phyloP scores from a whole-genome alignment of 2,888 invertebrate genomes.

The Cephalotes varians region DNA sequence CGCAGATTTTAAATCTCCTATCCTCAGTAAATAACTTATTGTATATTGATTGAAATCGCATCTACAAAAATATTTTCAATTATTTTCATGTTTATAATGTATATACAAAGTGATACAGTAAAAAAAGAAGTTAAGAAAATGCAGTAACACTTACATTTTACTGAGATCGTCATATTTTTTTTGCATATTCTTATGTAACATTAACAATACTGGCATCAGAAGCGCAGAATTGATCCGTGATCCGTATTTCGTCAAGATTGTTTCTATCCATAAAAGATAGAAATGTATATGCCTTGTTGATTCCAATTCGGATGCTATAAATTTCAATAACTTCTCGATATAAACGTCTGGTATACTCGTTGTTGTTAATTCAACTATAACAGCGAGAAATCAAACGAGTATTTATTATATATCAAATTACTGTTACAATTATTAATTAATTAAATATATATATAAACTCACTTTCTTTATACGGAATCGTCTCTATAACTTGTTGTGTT shows the following conservation, averaged over 20 bases:
- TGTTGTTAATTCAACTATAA: slow-evolving; percentile 92
- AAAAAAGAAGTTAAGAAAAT: no score
- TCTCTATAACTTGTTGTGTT: slow-evolving; percentile 93
- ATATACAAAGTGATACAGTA: not conserved
- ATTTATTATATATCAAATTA: slow-evolving; percentile 47
- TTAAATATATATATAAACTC: slow-evolving; percentile 47
- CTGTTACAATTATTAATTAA: not conserved
- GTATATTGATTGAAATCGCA: slow-evolving; percentile 97
- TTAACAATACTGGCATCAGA: slow-evolving; percentile 90
- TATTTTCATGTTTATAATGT: not conserved
- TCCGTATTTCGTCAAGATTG: slow-evolving; percentile 90
- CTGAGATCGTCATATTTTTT: slow-evolving; percentile 93
- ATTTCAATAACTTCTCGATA: slow-evolving; percentile 90
- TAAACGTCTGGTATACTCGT: slow-evolving; percentile 91
- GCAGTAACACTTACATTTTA: slow-evolving; percentile 91
- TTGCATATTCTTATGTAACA: slow-evolving; percentile 92
- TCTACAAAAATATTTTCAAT: slow-evolving; percentile 85
- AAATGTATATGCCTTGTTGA: slow-evolving; percentile 95
- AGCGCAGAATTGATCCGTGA: slow-evolving; percentile 87
- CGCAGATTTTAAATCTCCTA: slow-evolving; percentile 83
- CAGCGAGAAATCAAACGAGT: slow-evolving; percentile 44
- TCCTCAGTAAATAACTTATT: slow-evolving; percentile 89
- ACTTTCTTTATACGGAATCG: slow-evolving; percentile 92
- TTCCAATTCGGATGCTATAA: slow-evolving; percentile 91
- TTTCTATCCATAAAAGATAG: slow-evolving; percentile 93